These are phyloP conservation scores for Jordanella pulchra DNA, from an alignment of 2,797 vertebrate genomes.

Conservation along the genomic window DNA sequence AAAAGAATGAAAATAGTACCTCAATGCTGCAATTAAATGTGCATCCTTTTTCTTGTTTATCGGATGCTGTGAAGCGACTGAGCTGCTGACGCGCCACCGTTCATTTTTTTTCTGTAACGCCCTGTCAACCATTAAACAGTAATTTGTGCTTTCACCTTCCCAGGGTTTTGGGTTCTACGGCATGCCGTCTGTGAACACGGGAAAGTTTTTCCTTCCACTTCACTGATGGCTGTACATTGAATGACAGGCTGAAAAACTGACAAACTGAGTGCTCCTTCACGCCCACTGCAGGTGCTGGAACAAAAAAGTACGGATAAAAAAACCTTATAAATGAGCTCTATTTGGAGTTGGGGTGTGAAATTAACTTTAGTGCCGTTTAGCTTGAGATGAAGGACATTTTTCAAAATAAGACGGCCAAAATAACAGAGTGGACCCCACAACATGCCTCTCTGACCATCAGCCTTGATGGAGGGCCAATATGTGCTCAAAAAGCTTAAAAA, in stretches of 20 bases:
- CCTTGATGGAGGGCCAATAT: constrained; percentile 6
- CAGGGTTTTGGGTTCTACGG: constrained; percentile 41
- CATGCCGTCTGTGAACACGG: constrained; percentile 9
- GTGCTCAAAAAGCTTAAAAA: constrained; percentile 18
- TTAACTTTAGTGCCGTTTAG: constrained; percentile 32
- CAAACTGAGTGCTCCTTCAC: constrained; percentile 50
- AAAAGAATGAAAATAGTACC: constrained; percentile 8
- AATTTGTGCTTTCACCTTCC: constrained; percentile 67
- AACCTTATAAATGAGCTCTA: constrained; percentile 15
- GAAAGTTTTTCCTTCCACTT: constrained; percentile 58
- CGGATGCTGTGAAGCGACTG: constrained; percentile 39
- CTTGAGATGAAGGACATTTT: constrained; percentile 34
- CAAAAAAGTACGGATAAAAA: constrained; percentile 31
- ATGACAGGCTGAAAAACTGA: constrained; percentile 58
- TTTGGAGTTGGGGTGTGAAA: constrained; percentile 48
- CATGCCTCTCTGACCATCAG: constrained; percentile 15
- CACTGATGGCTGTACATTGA: constrained; percentile 55
- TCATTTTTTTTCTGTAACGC: constrained; percentile 42
- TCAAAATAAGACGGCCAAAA: constrained; percentile 17
- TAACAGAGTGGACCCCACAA: constrained; percentile 18
- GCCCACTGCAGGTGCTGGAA: constrained; percentile 66
- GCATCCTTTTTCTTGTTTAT: constrained; percentile 68
- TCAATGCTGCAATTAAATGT: constrained; percentile 54
- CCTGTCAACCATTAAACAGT: constrained; percentile 59
- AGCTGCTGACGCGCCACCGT: constrained; percentile 58